Base-by-base conservation (phyloP, 2,797 vertebrate genomes). In the Myotis findleyi region DNA sequence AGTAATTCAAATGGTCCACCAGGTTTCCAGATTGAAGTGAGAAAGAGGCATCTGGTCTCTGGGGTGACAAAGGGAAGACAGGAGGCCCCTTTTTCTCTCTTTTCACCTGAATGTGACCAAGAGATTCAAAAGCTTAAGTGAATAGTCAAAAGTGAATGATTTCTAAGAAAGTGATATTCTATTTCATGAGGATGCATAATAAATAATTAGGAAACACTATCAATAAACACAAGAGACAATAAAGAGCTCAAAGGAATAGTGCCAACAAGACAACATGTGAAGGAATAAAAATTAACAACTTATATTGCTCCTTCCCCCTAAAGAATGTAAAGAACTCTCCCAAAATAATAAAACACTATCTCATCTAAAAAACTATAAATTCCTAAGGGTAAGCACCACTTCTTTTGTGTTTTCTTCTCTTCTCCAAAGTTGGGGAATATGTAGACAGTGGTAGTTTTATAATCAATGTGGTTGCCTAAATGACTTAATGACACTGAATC, bases 1-100 rank as follows among this genome's bases (percentile, higher is more conserved):
- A 97, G 97, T 96, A 97, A 98, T 97, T 97, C 81, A 95, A 94
- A 49, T 3, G 0, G 90, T 13, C 57, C 89, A 79, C 33, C 41
- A 87, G 92, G 93, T 94, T 95, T 97, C 91, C 38, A 38, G 80
- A 53, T 4, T 72, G 62, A 93, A 79, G 72, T 30, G 7, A 55
- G 66, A 92, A 93, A 87, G 55, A 92, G n/a, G 38, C 25, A 90
- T 41, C 59, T 76, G n/a, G n/a, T 69, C 27, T 33, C 12, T 13
- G 44, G 10, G 73, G 21, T 94, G 51, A 69, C 55, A 27, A 73
- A 87, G 44, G 55, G 44, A 2, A 76, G 30, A 36, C 7, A 21
- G 49, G 38, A 66, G 3, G 55, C 3, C 68, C 20, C 27, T 57
- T 80, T 55, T 69, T 44, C 6, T 79, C 27, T 85, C 53, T 93